Evolutionary conservation across 2,113 vertebrate species (phyloP).

Genomic region (Nerophis lumbriciformis): DNA sequence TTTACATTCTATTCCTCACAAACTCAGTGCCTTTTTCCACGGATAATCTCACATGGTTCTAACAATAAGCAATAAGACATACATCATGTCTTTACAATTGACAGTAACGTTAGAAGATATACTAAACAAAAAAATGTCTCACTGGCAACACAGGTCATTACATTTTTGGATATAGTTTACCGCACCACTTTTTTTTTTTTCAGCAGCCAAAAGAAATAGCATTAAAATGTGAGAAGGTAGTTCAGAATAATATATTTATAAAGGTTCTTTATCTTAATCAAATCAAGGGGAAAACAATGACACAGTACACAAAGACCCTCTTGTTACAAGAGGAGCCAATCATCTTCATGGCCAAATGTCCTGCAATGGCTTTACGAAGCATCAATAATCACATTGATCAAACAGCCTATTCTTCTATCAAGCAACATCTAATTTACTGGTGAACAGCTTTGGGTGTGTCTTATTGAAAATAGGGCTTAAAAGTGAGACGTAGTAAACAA

Average conservation of each 20-base stretch:
- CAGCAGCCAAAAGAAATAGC: constrained; percentile 33
- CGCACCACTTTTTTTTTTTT: constrained; percentile 40
- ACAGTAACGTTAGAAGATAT: constrained; percentile 31
- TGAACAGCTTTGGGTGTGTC: not conserved
- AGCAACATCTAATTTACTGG: not conserved
- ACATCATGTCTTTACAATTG: constrained; percentile 29
- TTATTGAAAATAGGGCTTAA: too few relatives aligned
- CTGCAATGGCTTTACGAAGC: constrained; percentile 65
- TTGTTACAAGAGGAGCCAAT: constrained; percentile 71
- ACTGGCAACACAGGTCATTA: constrained; percentile 64
- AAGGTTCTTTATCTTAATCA: constrained; percentile 15
- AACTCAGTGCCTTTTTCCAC: constrained; percentile 56
- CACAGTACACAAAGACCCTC: constrained; percentile 48
- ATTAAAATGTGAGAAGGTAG: constrained; percentile 10
- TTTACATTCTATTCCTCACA: constrained; percentile 55
- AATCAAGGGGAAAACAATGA: constrained; percentile 9
- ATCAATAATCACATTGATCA: constrained; percentile 36
- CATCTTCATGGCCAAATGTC: constrained; percentile 65
- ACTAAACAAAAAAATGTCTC: constrained; percentile 57
- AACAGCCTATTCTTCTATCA: constrained; percentile 39
- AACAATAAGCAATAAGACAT: constrained; percentile 35
- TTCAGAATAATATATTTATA: constrained; percentile 22
- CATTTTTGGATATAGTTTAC: constrained; percentile 51
- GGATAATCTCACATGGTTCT: constrained; percentile 42
- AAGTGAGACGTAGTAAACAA: too few relatives aligned